phyloP scores from a whole-genome alignment of 2,888 invertebrate genomes.

The Leptinotarsa peninsularis region DNA sequence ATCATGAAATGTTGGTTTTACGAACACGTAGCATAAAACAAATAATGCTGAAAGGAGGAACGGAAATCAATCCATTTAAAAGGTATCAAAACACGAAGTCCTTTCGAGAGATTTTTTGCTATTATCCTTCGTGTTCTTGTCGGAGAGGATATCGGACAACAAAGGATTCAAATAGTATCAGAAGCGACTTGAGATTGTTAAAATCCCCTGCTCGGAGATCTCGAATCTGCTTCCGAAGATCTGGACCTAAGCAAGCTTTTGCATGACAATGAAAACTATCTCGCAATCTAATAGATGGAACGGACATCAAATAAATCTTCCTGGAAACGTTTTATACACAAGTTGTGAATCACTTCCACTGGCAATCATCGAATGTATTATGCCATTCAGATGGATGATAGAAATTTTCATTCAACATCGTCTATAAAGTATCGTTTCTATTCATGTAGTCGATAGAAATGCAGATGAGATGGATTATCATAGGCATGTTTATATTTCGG shows the following conservation, averaged over 20 bases:
- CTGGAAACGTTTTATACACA: neutral
- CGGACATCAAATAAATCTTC: neutral
- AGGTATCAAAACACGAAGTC: neutral
- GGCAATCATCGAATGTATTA: neutral
- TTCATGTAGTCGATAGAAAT: too few relatives aligned
- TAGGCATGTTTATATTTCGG: too few relatives aligned
- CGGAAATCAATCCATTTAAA: constrained; percentile 8
- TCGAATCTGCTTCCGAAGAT: neutral
- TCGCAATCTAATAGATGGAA: neutral
- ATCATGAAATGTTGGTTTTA: constrained; percentile 6
- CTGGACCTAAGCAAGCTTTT: neutral
- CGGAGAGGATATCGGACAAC: constrained; percentile 3
- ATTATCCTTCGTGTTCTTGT: neutral
- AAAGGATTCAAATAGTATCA: constrained; percentile 3
- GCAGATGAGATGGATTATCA: too few relatives aligned
- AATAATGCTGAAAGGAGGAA: neutral
- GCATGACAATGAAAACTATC: constrained; percentile 1
- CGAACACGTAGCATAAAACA: constrained; percentile 7
- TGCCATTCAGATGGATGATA: too few relatives aligned
- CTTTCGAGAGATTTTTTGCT: neutral
- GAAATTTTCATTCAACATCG: neutral
- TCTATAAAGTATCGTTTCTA: too few relatives aligned
- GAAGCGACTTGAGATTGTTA: neutral
- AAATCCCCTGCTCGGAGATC: neutral
- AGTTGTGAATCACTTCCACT: neutral